Evolutionary conservation across 2,797 vertebrate genomes (phyloP).

Genomic region (Poliocrania exsul): DNA sequence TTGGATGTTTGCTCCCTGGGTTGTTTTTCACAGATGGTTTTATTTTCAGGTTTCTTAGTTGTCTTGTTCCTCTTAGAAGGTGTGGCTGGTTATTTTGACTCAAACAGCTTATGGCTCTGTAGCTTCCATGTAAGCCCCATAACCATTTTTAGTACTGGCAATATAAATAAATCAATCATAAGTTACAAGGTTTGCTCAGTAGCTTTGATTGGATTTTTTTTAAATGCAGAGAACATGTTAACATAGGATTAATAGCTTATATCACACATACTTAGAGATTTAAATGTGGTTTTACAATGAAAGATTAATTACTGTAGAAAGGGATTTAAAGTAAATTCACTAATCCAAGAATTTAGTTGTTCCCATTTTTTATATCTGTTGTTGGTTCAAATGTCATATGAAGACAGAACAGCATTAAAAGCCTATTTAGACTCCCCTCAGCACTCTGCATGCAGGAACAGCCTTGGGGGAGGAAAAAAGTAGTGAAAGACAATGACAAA

Average conservation of each 20-base stretch:
- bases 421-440: not conserved
- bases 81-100: not conserved
- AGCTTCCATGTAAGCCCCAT: not conserved
- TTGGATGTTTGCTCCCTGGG: conserved; percentile 26
- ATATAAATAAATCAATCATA: not conserved
- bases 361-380: not conserved
- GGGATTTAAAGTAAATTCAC: conserved; percentile 14
- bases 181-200: not conserved
- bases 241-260: conserved; percentile 10
- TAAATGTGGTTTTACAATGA: not conserved
- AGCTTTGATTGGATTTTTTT: conserved; percentile 3
- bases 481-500: not conserved
- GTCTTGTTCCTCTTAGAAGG: not conserved
- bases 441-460: not conserved
- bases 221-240: not conserved
- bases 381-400: not conserved
- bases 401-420: not conserved
- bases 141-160: not conserved
- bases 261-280: not conserved
- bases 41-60: conserved; percentile 37
- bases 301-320: not conserved
- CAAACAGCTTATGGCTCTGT: not conserved
- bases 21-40: conserved; percentile 43
- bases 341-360: conserved; percentile 11
- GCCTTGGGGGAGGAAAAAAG: not conserved